Percentiles rank a stretch among this genome's conserved stretches.
These are phyloP conservation scores for Sminthurides aquaticus DNA, from an alignment of 2,888 invertebrate species.

Conservation along the genomic window DNA sequence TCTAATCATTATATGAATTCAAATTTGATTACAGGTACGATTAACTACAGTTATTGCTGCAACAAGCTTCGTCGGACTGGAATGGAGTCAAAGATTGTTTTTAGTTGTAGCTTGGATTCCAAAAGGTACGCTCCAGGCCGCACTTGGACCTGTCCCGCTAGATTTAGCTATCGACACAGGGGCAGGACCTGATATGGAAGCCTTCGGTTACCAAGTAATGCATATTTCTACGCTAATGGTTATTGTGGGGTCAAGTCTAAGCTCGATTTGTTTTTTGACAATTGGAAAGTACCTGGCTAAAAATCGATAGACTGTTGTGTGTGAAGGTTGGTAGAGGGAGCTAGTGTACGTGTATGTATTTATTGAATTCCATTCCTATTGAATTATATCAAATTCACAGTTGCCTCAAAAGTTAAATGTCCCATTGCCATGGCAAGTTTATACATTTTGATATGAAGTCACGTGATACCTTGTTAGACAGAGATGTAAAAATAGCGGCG, in stretches of 20 bases:
- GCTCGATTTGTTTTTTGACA: constrained; percentile 20
- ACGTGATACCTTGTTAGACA: no score
- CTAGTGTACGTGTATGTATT: no score
- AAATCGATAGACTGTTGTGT: no score
- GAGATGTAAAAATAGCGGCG: no score
- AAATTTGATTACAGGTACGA: constrained; percentile 20
- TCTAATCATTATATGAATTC: background rate
- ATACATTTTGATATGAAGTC: no score
- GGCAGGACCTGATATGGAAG: constrained; percentile 10
- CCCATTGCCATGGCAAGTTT: no score
- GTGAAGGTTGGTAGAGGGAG: no score
- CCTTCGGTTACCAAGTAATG: constrained; percentile 31
- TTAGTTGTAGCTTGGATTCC: constrained; percentile 35
- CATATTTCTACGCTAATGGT: constrained; percentile 26
- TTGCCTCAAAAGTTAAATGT: no score
- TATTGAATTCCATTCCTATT: no score
- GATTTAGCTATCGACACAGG: constrained; percentile 25
- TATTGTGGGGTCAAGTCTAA: constrained; percentile 25
- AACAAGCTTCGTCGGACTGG: constrained; percentile 21
- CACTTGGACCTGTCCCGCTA: constrained; percentile 33
- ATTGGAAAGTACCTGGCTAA: no score
- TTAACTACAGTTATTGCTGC: constrained; percentile 11
- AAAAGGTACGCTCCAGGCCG: constrained; percentile 42
- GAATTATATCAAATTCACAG: no score
- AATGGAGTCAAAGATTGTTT: constrained; percentile 29